phyloP scores from a whole-genome alignment of 2,888 invertebrate species.

The Apotomis betuletana region DNA sequence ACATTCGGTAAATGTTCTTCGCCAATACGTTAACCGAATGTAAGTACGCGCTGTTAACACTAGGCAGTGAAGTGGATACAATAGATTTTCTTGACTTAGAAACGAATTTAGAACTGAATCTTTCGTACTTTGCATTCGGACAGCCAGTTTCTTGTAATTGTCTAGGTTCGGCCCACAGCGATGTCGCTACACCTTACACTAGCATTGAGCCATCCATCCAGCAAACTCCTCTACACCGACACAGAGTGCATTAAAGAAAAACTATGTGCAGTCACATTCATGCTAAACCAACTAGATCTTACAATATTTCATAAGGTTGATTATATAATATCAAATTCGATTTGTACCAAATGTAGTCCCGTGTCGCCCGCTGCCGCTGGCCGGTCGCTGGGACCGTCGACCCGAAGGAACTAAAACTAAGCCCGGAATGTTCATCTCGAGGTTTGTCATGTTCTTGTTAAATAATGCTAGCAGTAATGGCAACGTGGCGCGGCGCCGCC shows the following conservation, averaged over 20 bases:
- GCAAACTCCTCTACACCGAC: constrained; percentile 46
- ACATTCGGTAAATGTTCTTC: constrained; percentile 14
- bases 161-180: neutral
- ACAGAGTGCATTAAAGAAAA: constrained; percentile 66
- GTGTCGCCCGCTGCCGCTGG: constrained; percentile 45
- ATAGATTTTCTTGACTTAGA: neutral
- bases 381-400: constrained; percentile 46
- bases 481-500: constrained; percentile 61
- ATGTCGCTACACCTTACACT: constrained; percentile 52
- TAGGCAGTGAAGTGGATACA: neutral
- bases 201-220: constrained; percentile 59
- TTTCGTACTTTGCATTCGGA: neutral
- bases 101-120: neutral
- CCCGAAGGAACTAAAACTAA: constrained; percentile 59
- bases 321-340: constrained; percentile 68
- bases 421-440: constrained; percentile 52
- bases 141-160: neutral
- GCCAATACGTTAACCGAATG: constrained; percentile 12
- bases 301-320: constrained; percentile 60
- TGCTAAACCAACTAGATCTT: constrained; percentile 64
- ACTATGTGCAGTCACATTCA: constrained; percentile 74
- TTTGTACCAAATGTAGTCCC: constrained; percentile 75
- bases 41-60: neutral
- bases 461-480: constrained; percentile 71
- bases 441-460: constrained; percentile 60